Evolutionary conservation across 2,888 invertebrate species (phyloP), one percentile per base, ranked within the genome.

Genomic region (Troilus luridus): DNA sequence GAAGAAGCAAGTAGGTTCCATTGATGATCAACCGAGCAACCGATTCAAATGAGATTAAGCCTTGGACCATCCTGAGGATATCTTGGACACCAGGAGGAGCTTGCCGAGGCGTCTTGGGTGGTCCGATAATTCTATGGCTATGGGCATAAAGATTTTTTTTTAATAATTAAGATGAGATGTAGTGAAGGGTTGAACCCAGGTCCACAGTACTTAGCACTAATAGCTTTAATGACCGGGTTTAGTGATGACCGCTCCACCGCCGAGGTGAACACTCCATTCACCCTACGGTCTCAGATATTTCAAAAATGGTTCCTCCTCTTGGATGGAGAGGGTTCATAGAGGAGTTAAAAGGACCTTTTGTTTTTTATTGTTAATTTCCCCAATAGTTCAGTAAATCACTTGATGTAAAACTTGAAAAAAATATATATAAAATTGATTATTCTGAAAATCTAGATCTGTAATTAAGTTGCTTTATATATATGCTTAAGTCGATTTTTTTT

Each of bases 81-180:
- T 14, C 64, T 72, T 10, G 27, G 27, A 72, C 72, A 72, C 72
- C 17, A 17, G 19, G 0, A 77, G 41, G 72, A 77, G 72, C 41
- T 41, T 14, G 27, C 17, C 27, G 41, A 41, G 72, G 72, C 72
- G 72, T 27, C 17, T 77, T 77, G 72, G 72, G 72, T 77, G 72
- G 72, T 77, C 72, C 72, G 19, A 8, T 77, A 77, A 77, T 77
- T 77, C 27, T 77, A 77, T 19, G 41, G 72, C 10, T 27, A 77
- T 77, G 72, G 17, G 41, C 41, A 77, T 77, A 77, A 77, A 77
- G 72, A 77, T 77, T 77, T 77, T 77, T n/a, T 77, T 77, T 77
- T 27, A 77, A 77, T 77, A 77, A 77, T 77, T 41, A 77, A 77
- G 17, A 77, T 41, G 72, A 27, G 27, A 77, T 41, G 72, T 41